Evolutionary conservation across 1,140 invertebrate species (phyloP).

Genomic region (Copidosoma floridanum): DNA sequence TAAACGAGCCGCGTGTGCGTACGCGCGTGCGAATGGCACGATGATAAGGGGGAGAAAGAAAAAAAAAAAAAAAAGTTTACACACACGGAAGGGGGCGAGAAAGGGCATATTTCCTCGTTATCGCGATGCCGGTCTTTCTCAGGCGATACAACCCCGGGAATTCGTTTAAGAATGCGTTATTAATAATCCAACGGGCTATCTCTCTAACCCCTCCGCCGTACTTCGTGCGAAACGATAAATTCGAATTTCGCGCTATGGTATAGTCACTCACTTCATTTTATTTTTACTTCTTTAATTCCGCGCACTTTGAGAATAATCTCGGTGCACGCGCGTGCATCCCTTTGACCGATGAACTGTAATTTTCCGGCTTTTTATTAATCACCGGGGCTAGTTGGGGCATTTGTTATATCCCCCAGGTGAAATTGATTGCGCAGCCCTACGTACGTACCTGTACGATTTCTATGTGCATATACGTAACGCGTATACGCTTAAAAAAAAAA

Average conservation of each 20-base stretch:
- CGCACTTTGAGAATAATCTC: too few species aligned
- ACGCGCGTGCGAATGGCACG: neutral
- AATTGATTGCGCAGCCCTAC: too few species aligned
- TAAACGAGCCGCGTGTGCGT: neutral
- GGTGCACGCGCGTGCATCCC: too few species aligned
- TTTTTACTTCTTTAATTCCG: too few species aligned
- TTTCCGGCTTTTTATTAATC: neutral
- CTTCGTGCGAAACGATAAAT: slow-evolving; percentile 15
- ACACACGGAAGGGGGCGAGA: neutral
- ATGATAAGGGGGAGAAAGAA: too few species aligned
- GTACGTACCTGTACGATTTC: too few species aligned
- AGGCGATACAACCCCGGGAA: neutral
- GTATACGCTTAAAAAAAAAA: too few species aligned
- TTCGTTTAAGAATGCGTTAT: slow-evolving; percentile 25
- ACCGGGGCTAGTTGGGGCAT: neutral
- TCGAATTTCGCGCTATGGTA: slow-evolving; percentile 10
- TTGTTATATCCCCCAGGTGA: too few species aligned
- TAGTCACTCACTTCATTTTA: too few species aligned
- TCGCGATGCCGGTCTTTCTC: slow-evolving; percentile 11
- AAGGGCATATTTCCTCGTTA: slow-evolving; percentile 28
- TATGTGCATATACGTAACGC: too few species aligned
- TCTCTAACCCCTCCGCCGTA: neutral
- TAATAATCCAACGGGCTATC: slow-evolving; percentile 20
- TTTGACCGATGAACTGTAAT: neutral
- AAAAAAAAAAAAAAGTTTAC: too few species aligned